Evolutionary conservation across 1,140 invertebrate species (phyloP).

Genomic region (Plectrocnemia conspersa): DNA sequence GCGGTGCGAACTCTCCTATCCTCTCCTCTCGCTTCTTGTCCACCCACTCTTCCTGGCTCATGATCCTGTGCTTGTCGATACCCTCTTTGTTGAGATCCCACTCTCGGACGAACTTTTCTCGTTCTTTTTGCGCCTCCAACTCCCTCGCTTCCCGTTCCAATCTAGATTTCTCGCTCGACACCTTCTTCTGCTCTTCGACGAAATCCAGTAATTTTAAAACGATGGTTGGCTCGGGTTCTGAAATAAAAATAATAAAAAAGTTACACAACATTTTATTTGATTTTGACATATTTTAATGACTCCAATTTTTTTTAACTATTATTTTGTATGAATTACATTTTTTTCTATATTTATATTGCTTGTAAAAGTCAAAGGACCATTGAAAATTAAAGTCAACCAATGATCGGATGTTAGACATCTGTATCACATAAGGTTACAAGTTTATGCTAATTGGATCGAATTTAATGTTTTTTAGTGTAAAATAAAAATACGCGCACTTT

Average conservation of each 20-base stretch:
- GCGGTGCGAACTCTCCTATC: slow-evolving; percentile 65
- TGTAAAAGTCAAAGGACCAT: too few relatives aligned
- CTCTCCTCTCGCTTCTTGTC: slow-evolving; percentile 66
- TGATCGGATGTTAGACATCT: too few relatives aligned
- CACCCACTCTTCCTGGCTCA: slow-evolving; percentile 78
- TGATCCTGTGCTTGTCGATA: slow-evolving; percentile 48
- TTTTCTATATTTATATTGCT: too few relatives aligned
- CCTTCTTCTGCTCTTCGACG: slow-evolving; percentile 48
- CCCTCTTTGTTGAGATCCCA: slow-evolving; percentile 65
- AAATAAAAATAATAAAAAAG: slow-evolving; percentile 33
- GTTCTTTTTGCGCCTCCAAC: slow-evolving; percentile 47
- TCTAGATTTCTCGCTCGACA: slow-evolving; percentile 45
- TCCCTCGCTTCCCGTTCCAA: slow-evolving; percentile 45
- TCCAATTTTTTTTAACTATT: background rate
- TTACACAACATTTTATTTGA: too few relatives aligned
- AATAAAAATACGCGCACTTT: too few relatives aligned
- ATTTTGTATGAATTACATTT: too few relatives aligned
- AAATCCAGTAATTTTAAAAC: slow-evolving; percentile 47
- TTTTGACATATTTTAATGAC: slow-evolving; percentile 3
- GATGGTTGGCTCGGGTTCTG: slow-evolving; percentile 50
- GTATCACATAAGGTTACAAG: too few relatives aligned
- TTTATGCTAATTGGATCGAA: too few relatives aligned
- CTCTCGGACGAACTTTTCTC: slow-evolving; percentile 57
- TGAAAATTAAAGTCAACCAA: too few relatives aligned
- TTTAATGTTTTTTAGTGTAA: too few relatives aligned